Conservation (phyloP, 1,140 invertebrate genomes). For the Spodoptera litura region DNA sequence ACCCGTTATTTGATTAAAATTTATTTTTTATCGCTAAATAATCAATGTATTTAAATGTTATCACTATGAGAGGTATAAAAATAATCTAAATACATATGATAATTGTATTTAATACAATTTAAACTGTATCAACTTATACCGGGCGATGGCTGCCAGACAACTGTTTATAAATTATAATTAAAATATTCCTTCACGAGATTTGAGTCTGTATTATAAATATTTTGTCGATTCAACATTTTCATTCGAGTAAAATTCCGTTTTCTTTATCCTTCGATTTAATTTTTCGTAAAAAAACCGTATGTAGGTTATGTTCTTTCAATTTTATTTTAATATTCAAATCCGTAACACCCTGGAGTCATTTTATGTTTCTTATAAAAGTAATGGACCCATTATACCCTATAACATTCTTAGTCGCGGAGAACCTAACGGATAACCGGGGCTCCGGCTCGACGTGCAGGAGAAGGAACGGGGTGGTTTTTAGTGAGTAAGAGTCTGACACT, state of each 20-base stretch:
- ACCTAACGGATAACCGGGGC: too few relatives aligned
- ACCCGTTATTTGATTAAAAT: slow-evolving; percentile 11
- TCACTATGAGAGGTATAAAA: too few relatives aligned
- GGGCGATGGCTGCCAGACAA: not conserved
- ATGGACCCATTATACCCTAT: too few relatives aligned
- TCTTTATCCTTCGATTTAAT: slow-evolving; percentile 19
- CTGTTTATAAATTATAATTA: slow-evolving; percentile 34
- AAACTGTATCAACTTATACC: slow-evolving; percentile 2
- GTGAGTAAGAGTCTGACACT: too few relatives aligned
- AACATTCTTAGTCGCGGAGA: too few relatives aligned
- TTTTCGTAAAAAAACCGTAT: slow-evolving; percentile 5
- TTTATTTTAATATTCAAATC: too few relatives aligned
- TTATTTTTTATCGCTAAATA: slow-evolving; percentile 15
- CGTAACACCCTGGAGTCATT: too few relatives aligned
- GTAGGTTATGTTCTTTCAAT: slow-evolving; percentile 2
- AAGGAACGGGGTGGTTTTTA: too few relatives aligned
- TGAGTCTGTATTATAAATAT: slow-evolving; percentile 14
- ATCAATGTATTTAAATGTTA: not conserved
- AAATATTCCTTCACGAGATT: slow-evolving; percentile 29
- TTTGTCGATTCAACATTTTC: not conserved
- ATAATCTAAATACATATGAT: slow-evolving; percentile 9
- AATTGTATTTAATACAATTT: slow-evolving; percentile 4
- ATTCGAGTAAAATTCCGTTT: slow-evolving; percentile 29
- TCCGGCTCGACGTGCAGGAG: too few relatives aligned
- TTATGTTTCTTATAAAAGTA: too few relatives aligned